Evolutionary conservation across 1,140 invertebrate genomes (phyloP).

Genomic region (Euglossa dilemma): DNA sequence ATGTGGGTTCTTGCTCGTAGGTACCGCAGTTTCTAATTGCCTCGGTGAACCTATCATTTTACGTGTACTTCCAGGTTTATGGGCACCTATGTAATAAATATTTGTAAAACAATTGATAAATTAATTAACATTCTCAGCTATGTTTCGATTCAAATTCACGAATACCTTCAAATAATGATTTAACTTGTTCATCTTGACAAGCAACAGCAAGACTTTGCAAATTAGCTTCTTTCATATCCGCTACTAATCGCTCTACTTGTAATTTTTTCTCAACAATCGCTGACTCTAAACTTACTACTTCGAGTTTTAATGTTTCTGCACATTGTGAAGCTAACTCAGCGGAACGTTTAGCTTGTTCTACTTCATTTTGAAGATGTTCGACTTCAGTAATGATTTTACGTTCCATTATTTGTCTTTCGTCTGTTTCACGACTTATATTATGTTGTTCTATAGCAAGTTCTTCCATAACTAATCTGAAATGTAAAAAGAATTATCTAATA

Average conservation of each 20-base stretch:
- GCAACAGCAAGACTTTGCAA: constrained; percentile 93
- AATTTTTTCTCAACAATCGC: constrained; percentile 93
- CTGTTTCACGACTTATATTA: constrained; percentile 82
- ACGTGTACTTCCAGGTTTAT: constrained; percentile 92
- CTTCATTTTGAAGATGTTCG: constrained; percentile 90
- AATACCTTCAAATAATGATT: constrained; percentile 89
- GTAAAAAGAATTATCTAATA: constrained; percentile 19
- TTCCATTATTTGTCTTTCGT: constrained; percentile 89
- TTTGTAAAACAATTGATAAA: neutral
- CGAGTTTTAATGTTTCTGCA: constrained; percentile 90
- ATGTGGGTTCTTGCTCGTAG: constrained; percentile 97
- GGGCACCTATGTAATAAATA: constrained; percentile 85
- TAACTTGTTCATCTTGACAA: constrained; percentile 89
- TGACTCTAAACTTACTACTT: constrained; percentile 89
- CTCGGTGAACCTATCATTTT: constrained; percentile 95
- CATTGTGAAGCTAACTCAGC: constrained; percentile 91
- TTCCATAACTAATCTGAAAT: constrained; percentile 84
- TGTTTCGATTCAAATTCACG: constrained; percentile 12
- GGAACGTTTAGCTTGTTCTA: constrained; percentile 91
- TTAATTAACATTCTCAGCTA: neutral
- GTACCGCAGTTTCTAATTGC: constrained; percentile 95
- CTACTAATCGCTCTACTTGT: constrained; percentile 91
- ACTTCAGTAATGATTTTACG: constrained; percentile 90
- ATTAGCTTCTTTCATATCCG: constrained; percentile 96
- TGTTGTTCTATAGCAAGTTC: constrained; percentile 85